Evolutionary conservation across 2,888 invertebrate genomes (phyloP), one percentile per base, ranked within the genome.

Genomic region (Drosophila subquinaria): DNA sequence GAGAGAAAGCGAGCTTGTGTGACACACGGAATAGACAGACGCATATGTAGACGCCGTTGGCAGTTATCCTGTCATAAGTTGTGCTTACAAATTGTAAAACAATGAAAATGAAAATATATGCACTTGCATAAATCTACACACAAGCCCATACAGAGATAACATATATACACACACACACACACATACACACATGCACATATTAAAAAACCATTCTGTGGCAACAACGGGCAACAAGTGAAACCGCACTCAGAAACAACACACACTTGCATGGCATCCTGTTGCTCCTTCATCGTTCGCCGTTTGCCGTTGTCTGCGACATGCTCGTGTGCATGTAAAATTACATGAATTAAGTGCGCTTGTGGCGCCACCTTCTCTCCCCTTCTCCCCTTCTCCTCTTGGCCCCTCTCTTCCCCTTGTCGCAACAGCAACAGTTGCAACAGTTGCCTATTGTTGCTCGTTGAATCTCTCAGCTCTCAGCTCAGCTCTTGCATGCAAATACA

Each of bases 81-180:
- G 73, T 89, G 80, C 88, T 86, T 86, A 89, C 86, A 86, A 84
- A 86, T 86, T 86, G 89, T 89, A 89, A 86, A 86, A 86, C 86
- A 86, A 86, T 89, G 86, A 80, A 89, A 89, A 86, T 87, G 80
- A 84, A 87, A 89, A 84, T 89, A 75, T 76, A 82, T 72, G 63
- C 72, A 69, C 75, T 69, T 61, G 73, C 76, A 63, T 80, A 80
- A 83, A 86, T 81, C 81, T 86, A 77, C 83, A 83, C 69, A 83
- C 69, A 74, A 69, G 62, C 59, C 70, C 35, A 53, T 42, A 36
- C 36, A 17, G n/a, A 51, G 45, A 50, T 43, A 51, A n/a, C 72
- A 43, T 35, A 36, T 27, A 47, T 38, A 47, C 15, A 42, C 50
- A 38, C 43, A 47, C 13, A 42, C 50, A 36, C 42, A n/a, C n/a